Percentiles rank a stretch among this genome's conserved stretches.
Evolutionary conservation across 2,888 invertebrate genomes (phyloP).

Genomic region (Ceramica pisi): DNA sequence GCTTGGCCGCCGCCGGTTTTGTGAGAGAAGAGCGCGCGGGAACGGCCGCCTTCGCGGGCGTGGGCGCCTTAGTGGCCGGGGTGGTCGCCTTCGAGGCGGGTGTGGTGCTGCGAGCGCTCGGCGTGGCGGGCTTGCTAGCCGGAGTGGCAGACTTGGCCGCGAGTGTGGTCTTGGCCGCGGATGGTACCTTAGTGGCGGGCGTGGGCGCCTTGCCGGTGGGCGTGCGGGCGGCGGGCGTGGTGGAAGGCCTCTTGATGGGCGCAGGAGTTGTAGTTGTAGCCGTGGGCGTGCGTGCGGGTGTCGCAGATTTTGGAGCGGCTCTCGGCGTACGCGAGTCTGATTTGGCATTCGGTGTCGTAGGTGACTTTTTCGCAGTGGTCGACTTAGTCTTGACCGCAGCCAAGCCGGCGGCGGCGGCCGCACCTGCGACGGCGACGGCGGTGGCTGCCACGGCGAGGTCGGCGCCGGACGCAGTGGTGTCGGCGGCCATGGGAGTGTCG

Average conservation of each 20-base stretch:
- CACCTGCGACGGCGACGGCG: slow-evolving; percentile 69
- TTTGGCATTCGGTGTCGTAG: slow-evolving; percentile 73
- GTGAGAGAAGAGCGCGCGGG: slow-evolving; percentile 47
- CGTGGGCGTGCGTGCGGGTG: slow-evolving; percentile 71
- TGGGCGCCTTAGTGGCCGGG: slow-evolving; percentile 69
- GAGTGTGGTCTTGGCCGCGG: slow-evolving; percentile 58
- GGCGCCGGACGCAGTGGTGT: slow-evolving; percentile 58
- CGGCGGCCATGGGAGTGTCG: slow-evolving; percentile 69
- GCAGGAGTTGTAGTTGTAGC: slow-evolving; percentile 69
- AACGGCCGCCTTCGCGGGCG: slow-evolving; percentile 56
- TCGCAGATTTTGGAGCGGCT: slow-evolving; percentile 69
- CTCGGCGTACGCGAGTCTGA: slow-evolving; percentile 69
- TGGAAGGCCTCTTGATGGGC: slow-evolving; percentile 65
- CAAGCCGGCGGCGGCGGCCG: slow-evolving; percentile 67
- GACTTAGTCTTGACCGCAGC: slow-evolving; percentile 66
- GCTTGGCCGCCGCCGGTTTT: slow-evolving; percentile 48
- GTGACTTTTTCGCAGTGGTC: slow-evolving; percentile 69
- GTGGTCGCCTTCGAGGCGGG: slow-evolving; percentile 49
- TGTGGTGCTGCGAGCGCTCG: slow-evolving; percentile 38
- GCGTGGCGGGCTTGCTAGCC: slow-evolving; percentile 48
- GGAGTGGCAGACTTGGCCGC: slow-evolving; percentile 60
- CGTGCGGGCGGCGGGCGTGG: slow-evolving; percentile 65
- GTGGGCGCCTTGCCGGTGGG: slow-evolving; percentile 63
- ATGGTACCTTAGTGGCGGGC: slow-evolving; percentile 60
- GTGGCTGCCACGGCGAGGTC: slow-evolving; percentile 65